phyloP scores from a whole-genome alignment of 2,797 vertebrate genomes.

The Antennarius maculatus region DNA sequence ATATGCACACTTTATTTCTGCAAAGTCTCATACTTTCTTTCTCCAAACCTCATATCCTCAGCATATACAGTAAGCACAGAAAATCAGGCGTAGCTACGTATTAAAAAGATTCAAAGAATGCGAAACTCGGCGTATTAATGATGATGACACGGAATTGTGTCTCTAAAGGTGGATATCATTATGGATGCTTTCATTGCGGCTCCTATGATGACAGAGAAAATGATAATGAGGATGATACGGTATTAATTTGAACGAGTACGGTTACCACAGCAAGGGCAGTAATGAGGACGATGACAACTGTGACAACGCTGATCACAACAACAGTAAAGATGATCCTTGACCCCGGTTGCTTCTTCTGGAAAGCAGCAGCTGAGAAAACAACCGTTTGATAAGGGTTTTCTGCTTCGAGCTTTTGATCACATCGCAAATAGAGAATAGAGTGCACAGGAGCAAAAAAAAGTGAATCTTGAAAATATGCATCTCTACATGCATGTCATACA shows the following conservation, averaged over 20 bases:
- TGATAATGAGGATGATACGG: neutral
- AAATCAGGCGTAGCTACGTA: conserved; percentile 12
- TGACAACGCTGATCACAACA: neutral
- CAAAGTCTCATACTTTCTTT: conserved; percentile 11
- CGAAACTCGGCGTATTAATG: conserved; percentile 18
- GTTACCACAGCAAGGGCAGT: conserved; percentile 17
- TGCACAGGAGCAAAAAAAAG: too few species aligned
- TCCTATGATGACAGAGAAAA: conserved; percentile 20
- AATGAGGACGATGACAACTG: conserved; percentile 5
- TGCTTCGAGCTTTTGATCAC: too few species aligned
- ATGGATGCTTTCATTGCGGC: conserved; percentile 5
- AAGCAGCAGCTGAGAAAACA: neutral
- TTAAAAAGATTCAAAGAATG: conserved; percentile 7
- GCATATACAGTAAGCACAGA: neutral
- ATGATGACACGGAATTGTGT: conserved; percentile 10
- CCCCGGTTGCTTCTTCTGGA: neutral
- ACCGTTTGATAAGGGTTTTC: neutral
- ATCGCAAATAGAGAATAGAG: too few species aligned
- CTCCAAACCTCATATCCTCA: neutral
- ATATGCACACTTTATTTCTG: neutral
- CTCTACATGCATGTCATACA: too few species aligned
- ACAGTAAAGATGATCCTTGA: too few species aligned
- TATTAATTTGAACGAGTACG: conserved; percentile 32
- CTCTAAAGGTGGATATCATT: conserved; percentile 18
- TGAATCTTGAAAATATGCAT: too few species aligned